Conservation (phyloP, 2,113 vertebrate species). For the Phasianus colchicus region DNA sequence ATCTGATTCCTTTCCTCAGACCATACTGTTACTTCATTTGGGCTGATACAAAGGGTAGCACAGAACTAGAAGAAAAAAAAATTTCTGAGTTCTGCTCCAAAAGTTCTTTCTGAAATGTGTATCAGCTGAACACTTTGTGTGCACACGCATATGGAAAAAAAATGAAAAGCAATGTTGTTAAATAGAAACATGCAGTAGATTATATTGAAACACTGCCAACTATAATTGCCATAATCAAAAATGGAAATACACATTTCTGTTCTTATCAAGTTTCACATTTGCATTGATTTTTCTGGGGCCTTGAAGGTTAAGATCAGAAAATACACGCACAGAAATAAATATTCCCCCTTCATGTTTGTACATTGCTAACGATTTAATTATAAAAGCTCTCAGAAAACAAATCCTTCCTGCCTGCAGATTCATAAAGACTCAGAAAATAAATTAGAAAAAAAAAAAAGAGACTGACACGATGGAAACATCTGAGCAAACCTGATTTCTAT, state of each 20-base stretch:
- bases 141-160: not conserved
- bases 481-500: not conserved
- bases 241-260: not conserved
- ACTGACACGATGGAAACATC: not conserved
- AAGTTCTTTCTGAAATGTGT: not conserved
- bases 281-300: not conserved
- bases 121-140: not conserved
- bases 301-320: not conserved
- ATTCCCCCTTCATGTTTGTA: not conserved
- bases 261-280: not conserved
- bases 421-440: not conserved
- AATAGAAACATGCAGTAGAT: not conserved
- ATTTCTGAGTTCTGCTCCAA: not conserved
- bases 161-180: not conserved
- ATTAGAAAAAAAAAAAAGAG: not conserved
- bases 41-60: not conserved
- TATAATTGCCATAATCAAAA: not conserved
- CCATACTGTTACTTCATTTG: not conserved
- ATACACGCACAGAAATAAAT: not conserved
- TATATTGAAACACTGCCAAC: not conserved
- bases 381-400: conserved; percentile 15
- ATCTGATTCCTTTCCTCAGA: not conserved
- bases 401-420: not conserved
- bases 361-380: not conserved
- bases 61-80: not conserved